A percentile compares a stretch with the other conserved stretches of the same genome.
These are phyloP conservation scores for Apamea monoglypha DNA, from an alignment of 2,888 invertebrate genomes.

Conservation along the genomic window DNA sequence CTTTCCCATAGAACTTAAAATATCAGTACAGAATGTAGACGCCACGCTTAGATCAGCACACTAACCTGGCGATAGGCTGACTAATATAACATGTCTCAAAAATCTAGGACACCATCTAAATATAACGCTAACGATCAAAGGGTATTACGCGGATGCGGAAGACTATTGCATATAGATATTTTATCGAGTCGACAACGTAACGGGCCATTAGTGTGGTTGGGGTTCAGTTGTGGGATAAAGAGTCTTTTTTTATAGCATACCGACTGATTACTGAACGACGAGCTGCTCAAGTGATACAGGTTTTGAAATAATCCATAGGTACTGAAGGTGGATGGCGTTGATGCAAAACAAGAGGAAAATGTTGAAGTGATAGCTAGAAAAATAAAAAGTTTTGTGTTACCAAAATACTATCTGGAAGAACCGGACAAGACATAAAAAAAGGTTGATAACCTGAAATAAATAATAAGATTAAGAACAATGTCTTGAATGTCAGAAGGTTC, in stretches of 20 bases:
- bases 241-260: constrained; percentile 9
- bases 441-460: no score
- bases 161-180: constrained; percentile 75
- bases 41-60: constrained; percentile 57
- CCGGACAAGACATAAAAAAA: background rate
- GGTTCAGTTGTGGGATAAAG: constrained; percentile 61
- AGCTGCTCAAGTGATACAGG: no score
- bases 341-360: background rate
- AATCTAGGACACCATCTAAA: constrained; percentile 70
- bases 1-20: constrained; percentile 11
- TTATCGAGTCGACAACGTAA: constrained; percentile 80
- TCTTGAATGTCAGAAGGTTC: background rate
- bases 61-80: constrained; percentile 63
- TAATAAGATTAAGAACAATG: no score
- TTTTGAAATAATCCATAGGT: background rate
- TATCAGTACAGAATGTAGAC: constrained; percentile 31
- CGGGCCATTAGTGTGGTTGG: constrained; percentile 74
- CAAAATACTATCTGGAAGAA: background rate
- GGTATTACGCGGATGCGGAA: constrained; percentile 79
- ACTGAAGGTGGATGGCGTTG: background rate
- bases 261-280: background rate
- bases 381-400: background rate
- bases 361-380: background rate
- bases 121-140: constrained; percentile 79
- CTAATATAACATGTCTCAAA: constrained; percentile 68